Percentiles rank a stretch among this genome's conserved stretches.
phyloP scores from a whole-genome alignment of 2,797 vertebrate species.

The Graptemys geographica region DNA sequence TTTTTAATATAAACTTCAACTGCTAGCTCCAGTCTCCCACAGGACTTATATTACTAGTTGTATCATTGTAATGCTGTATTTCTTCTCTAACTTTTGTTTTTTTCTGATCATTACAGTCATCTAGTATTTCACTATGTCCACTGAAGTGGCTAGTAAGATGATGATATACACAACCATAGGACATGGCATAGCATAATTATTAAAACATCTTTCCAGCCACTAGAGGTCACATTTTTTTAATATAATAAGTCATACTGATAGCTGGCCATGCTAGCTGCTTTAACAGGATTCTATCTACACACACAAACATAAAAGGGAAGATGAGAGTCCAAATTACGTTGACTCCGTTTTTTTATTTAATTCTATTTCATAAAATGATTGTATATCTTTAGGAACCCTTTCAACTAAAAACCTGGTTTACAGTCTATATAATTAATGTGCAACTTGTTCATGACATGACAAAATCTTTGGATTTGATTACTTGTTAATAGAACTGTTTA shows the following conservation, averaged over 20 bases:
- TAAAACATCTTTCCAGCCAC: not conserved
- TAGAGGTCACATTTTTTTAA: not conserved
- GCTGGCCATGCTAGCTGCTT: rapidly evolving
- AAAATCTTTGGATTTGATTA: not conserved
- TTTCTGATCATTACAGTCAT: not conserved
- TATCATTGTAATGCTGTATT: not conserved
- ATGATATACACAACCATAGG: not conserved
- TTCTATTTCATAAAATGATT: not conserved
- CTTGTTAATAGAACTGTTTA: not conserved
- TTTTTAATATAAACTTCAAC: not conserved
- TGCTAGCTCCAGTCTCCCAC: not conserved
- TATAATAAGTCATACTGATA: not conserved
- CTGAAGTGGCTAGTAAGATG: not conserved
- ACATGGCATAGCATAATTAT: not conserved
- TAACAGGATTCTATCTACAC: not conserved
- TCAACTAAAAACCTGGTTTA: not conserved
- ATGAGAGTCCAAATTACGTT: not conserved
- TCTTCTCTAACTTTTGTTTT: not conserved
- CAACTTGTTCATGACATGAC: not conserved
- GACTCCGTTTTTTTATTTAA: not conserved
- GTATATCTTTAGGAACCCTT: not conserved
- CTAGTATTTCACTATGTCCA: not conserved
- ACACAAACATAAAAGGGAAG: not conserved
- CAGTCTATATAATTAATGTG: not conserved
- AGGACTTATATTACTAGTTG: not conserved